These are phyloP conservation scores for Rhinoderma darwinii DNA, from an alignment of 2,113 vertebrate species.

Conservation along the genomic window DNA sequence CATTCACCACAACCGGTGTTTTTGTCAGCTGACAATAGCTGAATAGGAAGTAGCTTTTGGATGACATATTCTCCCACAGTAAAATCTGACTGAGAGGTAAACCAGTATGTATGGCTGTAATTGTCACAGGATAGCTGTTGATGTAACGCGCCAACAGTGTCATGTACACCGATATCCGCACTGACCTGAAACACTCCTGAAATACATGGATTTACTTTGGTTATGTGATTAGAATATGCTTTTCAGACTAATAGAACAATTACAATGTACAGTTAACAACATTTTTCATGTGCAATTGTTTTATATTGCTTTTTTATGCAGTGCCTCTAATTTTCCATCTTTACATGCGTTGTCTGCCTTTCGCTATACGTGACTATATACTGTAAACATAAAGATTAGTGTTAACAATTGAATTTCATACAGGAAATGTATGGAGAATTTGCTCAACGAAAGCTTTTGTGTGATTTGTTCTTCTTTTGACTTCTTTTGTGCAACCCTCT, in stretches of 20 bases:
- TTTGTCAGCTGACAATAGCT: conserved; percentile 61
- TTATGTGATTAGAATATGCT: not conserved
- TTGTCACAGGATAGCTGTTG: conserved; percentile 61
- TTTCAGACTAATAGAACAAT: not conserved
- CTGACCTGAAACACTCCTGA: conserved; percentile 79
- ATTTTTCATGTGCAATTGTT: no score
- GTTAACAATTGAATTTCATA: no score
- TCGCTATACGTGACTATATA: no score
- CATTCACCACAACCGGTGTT: conserved; percentile 68
- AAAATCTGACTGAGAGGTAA: conserved; percentile 69
- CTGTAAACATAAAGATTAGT: no score
- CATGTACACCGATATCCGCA: conserved; percentile 61
- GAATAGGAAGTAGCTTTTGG: conserved; percentile 63
- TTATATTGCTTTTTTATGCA: no score
- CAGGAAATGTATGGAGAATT: no score
- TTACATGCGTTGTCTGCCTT: no score
- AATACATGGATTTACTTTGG: conserved; percentile 11
- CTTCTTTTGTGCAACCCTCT: no score
- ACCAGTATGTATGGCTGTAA: conserved; percentile 70
- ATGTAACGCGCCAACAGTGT: conserved; percentile 73
- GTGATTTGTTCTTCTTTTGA: no score
- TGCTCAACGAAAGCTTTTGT: no score
- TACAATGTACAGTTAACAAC: not conserved
- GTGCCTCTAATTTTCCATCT: no score
- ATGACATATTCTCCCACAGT: conserved; percentile 64